Conservation (phyloP, 2,113 vertebrate genomes). For the Mungos mungo region DNA sequence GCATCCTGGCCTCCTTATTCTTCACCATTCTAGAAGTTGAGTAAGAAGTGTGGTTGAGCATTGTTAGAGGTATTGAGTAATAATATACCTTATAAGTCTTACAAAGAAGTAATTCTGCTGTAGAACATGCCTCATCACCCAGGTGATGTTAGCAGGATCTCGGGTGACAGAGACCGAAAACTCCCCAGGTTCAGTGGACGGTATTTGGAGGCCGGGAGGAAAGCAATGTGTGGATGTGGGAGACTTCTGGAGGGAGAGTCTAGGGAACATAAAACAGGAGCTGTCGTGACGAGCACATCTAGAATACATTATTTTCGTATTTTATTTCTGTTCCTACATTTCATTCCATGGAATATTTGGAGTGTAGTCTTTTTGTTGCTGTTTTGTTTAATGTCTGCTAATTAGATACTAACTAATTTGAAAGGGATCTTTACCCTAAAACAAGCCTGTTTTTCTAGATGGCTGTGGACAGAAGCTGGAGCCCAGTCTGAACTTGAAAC, state of each 20-base stretch:
- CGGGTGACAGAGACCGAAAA: background rate
- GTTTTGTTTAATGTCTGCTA: background rate
- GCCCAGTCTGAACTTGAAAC: slow-evolving; percentile 94
- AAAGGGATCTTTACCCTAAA: background rate
- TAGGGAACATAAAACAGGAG: background rate
- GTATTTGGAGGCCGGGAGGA: background rate
- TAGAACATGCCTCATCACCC: background rate
- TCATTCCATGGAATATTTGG: background rate
- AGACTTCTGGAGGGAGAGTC: background rate
- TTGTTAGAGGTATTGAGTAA: background rate
- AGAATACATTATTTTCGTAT: background rate
- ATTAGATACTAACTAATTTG: background rate
- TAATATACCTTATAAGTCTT: no score
- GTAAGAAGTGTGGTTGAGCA: background rate
- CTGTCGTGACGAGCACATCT: background rate
- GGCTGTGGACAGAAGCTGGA: slow-evolving; percentile 96
- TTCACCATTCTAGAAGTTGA: background rate
- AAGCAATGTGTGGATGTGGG: accelerated
- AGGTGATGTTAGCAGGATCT: background rate
- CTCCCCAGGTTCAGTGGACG: background rate
- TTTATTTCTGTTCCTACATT: background rate
- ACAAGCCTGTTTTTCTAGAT: slow-evolving; percentile 73
- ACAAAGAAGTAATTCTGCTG: background rate
- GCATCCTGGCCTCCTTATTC: no score
- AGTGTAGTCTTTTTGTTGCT: background rate